These are phyloP conservation scores for Anhinga anhinga DNA, from an alignment of 2,113 vertebrate genomes.

Conservation along the genomic window DNA sequence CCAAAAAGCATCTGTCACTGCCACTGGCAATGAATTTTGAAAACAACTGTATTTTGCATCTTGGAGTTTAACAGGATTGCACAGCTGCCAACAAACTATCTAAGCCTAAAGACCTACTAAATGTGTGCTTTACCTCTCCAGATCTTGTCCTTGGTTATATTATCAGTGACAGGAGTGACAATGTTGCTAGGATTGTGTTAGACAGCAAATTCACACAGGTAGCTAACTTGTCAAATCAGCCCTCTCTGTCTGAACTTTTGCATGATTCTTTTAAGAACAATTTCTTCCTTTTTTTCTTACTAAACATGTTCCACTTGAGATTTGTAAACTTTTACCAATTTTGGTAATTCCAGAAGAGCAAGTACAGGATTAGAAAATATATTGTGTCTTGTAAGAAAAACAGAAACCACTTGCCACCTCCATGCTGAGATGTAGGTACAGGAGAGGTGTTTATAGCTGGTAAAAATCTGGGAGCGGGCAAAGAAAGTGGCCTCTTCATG, in stretches of 20 bases:
- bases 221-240: slow-evolving; percentile 1
- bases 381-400: neutral
- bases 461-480: neutral
- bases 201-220: slow-evolving; percentile 24
- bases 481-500: neutral
- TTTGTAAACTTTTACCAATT: neutral
- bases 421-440: neutral
- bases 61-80: neutral
- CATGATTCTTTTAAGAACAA: neutral
- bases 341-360: neutral
- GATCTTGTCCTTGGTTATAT: slow-evolving; percentile 2
- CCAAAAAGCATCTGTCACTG: slow-evolving; percentile 46
- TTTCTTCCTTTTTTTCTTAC: neutral
- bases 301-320: neutral
- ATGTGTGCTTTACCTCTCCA: neutral
- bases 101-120: neutral
- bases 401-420: neutral
- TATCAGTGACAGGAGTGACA: slow-evolving; percentile 27
- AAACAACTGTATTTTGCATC: slow-evolving; percentile 30
- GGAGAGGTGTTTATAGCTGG: neutral
- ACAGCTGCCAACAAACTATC: neutral
- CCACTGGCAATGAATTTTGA: slow-evolving; percentile 34
- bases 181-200: neutral
- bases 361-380: neutral
- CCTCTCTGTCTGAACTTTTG: neutral